These are phyloP conservation scores for Mesocricetus auratus DNA, from an alignment of 2,113 vertebrate species.

Conservation along the genomic window DNA sequence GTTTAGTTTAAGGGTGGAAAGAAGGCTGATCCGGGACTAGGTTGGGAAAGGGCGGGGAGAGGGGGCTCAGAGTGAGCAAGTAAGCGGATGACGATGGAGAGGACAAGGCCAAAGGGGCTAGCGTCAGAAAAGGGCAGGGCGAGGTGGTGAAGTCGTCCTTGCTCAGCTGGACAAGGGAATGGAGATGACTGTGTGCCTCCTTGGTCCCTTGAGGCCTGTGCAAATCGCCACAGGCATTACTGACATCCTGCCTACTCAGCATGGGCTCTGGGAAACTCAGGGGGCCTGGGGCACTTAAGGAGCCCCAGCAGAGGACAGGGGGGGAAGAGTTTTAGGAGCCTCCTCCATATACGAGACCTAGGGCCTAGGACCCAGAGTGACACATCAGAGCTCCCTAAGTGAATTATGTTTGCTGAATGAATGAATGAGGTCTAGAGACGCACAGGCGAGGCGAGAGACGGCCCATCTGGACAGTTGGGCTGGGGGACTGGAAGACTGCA, in stretches of 20 bases:
- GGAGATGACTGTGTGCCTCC: background rate
- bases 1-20: constrained; percentile 11
- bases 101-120: no score
- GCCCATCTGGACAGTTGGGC: background rate
- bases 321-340: background rate
- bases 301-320: background rate
- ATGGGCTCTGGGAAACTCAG: background rate
- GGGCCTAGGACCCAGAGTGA: background rate
- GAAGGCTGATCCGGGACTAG: background rate
- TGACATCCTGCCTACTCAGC: background rate
- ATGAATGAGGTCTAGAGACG: background rate
- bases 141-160: background rate
- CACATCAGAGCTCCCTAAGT: background rate
- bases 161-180: background rate
- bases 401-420: background rate
- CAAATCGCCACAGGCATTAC: background rate
- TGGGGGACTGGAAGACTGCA: background rate
- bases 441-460: background rate
- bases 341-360: background rate
- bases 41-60: background rate
- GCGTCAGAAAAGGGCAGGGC: background rate
- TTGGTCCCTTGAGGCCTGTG: background rate
- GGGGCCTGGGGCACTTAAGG: background rate
- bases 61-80: background rate
- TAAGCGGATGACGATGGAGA: background rate